phyloP scores from a whole-genome alignment of 2,113 vertebrate species.

The Rhea americana region DNA sequence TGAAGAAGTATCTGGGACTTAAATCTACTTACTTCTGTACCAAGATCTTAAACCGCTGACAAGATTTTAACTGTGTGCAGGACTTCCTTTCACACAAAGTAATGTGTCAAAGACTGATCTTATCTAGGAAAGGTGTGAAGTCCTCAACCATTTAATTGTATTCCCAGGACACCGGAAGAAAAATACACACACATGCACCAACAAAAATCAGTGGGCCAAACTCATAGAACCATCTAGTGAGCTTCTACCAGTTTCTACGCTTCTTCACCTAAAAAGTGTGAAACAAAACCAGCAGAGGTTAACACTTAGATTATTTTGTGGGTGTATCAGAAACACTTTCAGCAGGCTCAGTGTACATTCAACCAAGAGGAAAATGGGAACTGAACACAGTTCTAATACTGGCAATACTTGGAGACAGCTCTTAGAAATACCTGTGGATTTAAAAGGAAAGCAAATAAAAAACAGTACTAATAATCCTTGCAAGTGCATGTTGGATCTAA shows the following conservation, averaged over 20 bases:
- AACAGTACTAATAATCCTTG: not conserved
- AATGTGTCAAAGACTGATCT: not conserved
- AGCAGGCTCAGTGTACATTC: not conserved
- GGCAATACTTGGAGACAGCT: not conserved
- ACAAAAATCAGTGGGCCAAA: not conserved
- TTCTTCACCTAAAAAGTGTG: not conserved
- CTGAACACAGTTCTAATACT: not conserved
- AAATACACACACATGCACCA: not conserved
- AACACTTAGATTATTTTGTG: slow-evolving; percentile 44
- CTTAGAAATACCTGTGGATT: not conserved
- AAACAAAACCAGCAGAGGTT: slow-evolving; percentile 54
- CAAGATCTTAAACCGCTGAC: not conserved
- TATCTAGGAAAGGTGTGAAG: not conserved
- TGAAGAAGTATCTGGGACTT: not conserved
- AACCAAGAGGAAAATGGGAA: not conserved
- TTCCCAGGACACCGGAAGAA: not conserved
- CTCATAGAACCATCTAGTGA: not conserved
- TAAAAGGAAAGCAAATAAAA: not conserved
- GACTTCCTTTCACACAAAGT: not conserved
- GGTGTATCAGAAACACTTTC: not conserved
- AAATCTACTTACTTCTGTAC: not conserved
- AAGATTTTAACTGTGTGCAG: not conserved
- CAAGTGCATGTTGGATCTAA: not conserved
- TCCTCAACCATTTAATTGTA: not conserved
- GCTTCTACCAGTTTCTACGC: not conserved